Percentiles rank a stretch among this genome's conserved stretches.
Conservation (phyloP, 1,140 invertebrate genomes). For the Hycleus cichorii region DNA sequence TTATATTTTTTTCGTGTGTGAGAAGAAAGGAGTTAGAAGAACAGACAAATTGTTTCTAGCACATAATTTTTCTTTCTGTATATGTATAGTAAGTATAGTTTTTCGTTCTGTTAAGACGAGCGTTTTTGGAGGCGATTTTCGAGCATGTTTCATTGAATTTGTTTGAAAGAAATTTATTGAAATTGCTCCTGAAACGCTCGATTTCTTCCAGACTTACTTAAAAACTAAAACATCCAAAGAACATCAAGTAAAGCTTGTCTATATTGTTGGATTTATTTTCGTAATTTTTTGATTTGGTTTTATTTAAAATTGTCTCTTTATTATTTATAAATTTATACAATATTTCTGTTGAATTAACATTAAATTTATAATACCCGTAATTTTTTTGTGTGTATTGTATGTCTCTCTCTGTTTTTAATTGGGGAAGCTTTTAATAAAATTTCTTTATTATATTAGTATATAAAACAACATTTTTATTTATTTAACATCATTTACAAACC, state of each 20-base stretch:
- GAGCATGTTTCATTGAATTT: background rate
- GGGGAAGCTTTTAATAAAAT: slow-evolving; percentile 33
- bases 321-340: slow-evolving; percentile 25
- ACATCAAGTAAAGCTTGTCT: slow-evolving; percentile 21
- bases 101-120: background rate
- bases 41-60: slow-evolving; percentile 23
- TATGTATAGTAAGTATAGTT: background rate
- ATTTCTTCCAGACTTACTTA: slow-evolving; percentile 6
- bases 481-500: slow-evolving; percentile 41
- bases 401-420: slow-evolving; percentile 20
- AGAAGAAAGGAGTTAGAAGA: slow-evolving; percentile 26
- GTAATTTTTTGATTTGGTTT: slow-evolving; percentile 1
- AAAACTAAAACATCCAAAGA: slow-evolving; percentile 15
- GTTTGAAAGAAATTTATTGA: background rate
- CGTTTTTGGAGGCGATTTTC: slow-evolving; percentile 13
- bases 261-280: background rate
- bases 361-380: slow-evolving; percentile 35
- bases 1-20: background rate
- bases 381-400: slow-evolving; percentile 17
- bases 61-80: background rate
- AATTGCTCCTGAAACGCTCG: slow-evolving; percentile 15
- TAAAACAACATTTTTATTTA: slow-evolving; percentile 43
- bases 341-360: slow-evolving; percentile 19
- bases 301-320: slow-evolving; percentile 17
- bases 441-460: slow-evolving; percentile 39